Percentiles rank a stretch among this genome's conserved stretches.
Conservation (phyloP, 2,797 vertebrate genomes). For the Liparis tanakae region DNA sequence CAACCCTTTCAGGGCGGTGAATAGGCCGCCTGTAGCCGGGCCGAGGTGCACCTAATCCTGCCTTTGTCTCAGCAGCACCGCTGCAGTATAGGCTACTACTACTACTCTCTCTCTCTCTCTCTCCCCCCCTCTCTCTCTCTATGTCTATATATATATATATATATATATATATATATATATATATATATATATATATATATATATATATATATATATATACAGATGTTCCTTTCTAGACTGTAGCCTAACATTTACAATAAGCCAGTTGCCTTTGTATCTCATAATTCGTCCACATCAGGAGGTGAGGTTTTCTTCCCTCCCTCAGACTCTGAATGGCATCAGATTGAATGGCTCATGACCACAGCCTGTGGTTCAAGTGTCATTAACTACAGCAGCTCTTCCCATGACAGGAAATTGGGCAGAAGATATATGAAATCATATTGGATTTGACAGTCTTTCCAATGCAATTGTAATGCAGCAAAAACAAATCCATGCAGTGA, state of each 20-base stretch:
- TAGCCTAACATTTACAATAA: neutral
- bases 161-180: too few relatives aligned
- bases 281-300: neutral
- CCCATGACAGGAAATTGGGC: neutral
- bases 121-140: constrained; percentile 5
- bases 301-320: neutral
- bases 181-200: neutral
- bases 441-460: neutral
- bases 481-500: neutral
- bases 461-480: neutral
- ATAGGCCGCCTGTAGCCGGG: constrained; percentile 46
- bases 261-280: neutral
- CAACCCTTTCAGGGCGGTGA: constrained; percentile 36
- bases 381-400: constrained; percentile 17
- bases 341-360: constrained; percentile 10
- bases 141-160: neutral
- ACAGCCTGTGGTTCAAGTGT: constrained; percentile 31
- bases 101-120: constrained; percentile 21
- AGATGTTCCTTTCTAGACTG: neutral
- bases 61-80: constrained; percentile 65
- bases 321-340: constrained; percentile 3
- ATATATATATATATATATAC: neutral
- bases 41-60: constrained; percentile 59
- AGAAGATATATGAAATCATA: neutral
- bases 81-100: constrained; percentile 33